phyloP scores from a whole-genome alignment of 2,797 vertebrate species.

The Hippopotamyrus pictus region DNA sequence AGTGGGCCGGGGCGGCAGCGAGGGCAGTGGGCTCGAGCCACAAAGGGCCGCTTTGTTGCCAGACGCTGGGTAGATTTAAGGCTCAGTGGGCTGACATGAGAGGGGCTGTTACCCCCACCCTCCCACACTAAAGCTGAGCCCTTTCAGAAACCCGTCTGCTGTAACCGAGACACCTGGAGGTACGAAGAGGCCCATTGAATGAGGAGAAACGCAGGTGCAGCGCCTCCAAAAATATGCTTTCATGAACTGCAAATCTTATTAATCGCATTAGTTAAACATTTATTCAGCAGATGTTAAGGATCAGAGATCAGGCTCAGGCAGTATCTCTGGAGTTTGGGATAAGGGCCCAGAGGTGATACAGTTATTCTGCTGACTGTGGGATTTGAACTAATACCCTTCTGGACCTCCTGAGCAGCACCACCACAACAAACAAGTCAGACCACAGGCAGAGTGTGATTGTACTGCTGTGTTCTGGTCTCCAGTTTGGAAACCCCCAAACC shows the following conservation, averaged over 20 bases:
- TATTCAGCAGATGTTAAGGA: neutral
- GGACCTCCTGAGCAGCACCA: neutral
- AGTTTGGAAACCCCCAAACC: neutral
- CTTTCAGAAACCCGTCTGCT: slow-evolving; percentile 28
- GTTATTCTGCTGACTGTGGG: neutral
- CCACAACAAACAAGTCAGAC: neutral
- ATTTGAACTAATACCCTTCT: neutral
- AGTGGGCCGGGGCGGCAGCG: slow-evolving; percentile 39
- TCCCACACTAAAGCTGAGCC: slow-evolving; percentile 37
- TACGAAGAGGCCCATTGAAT: neutral
- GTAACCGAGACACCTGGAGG: slow-evolving; percentile 26
- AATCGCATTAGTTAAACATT: neutral
- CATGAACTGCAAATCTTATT: neutral
- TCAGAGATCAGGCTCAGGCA: neutral
- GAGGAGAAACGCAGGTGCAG: neutral
- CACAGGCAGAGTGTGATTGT: neutral
- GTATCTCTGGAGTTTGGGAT: neutral
- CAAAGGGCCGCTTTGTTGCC: slow-evolving; percentile 55
- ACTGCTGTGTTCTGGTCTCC: neutral
- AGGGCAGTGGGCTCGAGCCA: slow-evolving; percentile 57
- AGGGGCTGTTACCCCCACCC: slow-evolving; percentile 29
- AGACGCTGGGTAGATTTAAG: slow-evolving; percentile 23
- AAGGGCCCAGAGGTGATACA: neutral
- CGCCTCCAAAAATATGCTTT: neutral
- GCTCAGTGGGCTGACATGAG: slow-evolving; percentile 33